These are phyloP conservation scores for Rhinichthys klamathensis DNA, from an alignment of 2,113 vertebrate genomes.

Conservation along the genomic window DNA sequence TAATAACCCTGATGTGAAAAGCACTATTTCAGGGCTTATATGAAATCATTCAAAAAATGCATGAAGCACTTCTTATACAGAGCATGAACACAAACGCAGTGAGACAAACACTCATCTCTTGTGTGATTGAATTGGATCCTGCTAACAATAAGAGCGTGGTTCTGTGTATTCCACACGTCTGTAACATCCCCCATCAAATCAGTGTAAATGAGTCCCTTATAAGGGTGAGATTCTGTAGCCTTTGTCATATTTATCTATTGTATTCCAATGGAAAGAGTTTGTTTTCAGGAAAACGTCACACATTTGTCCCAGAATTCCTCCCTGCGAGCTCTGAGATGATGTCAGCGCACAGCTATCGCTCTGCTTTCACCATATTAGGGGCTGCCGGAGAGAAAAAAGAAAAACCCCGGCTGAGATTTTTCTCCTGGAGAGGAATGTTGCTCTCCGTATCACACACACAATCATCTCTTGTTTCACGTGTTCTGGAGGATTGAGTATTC, in stretches of 20 bases:
- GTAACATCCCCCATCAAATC: not conserved
- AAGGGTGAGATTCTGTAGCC: no score
- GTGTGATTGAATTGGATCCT: not conserved
- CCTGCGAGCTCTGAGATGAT: not conserved
- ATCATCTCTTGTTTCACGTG: not conserved
- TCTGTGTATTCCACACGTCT: not conserved
- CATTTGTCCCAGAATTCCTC: conserved; percentile 1
- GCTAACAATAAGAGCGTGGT: not conserved
- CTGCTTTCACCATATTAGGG: conserved; percentile 36
- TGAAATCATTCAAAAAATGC: no score
- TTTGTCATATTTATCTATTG: not conserved
- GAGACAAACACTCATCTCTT: no score
- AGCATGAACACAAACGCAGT: no score
- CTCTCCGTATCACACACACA: not conserved
- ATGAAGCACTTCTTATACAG: no score
- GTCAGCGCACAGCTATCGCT: not conserved
- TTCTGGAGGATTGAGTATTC: not conserved
- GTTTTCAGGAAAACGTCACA: not conserved
- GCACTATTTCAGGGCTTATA: no score
- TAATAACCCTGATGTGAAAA: no score
- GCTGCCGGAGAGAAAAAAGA: not conserved
- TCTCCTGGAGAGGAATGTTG: no score
- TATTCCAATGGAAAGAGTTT: not conserved
- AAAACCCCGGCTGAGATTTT: no score
- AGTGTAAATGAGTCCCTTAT: not conserved